phyloP scores from a whole-genome alignment of 2,888 invertebrate species.

The Campoletis raptor region DNA sequence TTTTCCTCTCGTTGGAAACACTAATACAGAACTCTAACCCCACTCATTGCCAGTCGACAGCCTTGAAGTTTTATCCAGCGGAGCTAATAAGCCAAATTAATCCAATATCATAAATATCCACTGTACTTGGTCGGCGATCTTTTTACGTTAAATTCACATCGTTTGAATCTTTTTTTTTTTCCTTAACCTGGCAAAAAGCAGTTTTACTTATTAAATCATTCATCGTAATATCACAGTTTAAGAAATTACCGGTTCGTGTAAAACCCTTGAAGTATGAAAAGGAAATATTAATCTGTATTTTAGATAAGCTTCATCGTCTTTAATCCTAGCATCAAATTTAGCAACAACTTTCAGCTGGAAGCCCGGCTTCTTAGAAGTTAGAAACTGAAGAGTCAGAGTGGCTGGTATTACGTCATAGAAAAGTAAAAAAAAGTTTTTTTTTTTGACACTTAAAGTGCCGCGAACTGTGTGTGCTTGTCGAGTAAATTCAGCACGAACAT shows the following conservation, averaged over 20 bases:
- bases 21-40: neutral
- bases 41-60: neutral
- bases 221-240: neutral
- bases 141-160: neutral
- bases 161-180: neutral
- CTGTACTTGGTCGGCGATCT: neutral
- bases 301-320: neutral
- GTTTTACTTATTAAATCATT: neutral
- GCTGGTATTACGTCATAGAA: neutral
- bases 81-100: constrained; percentile 10
- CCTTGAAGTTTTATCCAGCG: neutral
- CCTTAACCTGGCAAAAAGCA: neutral
- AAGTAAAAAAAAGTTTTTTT: neutral
- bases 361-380: neutral
- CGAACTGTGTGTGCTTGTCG: neutral
- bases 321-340: neutral
- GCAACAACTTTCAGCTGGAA: neutral
- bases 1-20: constrained; percentile 8
- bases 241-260: neutral
- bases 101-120: constrained; percentile 6
- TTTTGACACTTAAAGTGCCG: neutral
- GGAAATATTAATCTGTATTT: constrained; percentile 9
- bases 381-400: constrained; percentile 1
- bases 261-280: neutral
- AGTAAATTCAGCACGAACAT: neutral